These are phyloP conservation scores for Calyptomena viridis DNA, from an alignment of 2,113 vertebrate species.

Conservation along the genomic window DNA sequence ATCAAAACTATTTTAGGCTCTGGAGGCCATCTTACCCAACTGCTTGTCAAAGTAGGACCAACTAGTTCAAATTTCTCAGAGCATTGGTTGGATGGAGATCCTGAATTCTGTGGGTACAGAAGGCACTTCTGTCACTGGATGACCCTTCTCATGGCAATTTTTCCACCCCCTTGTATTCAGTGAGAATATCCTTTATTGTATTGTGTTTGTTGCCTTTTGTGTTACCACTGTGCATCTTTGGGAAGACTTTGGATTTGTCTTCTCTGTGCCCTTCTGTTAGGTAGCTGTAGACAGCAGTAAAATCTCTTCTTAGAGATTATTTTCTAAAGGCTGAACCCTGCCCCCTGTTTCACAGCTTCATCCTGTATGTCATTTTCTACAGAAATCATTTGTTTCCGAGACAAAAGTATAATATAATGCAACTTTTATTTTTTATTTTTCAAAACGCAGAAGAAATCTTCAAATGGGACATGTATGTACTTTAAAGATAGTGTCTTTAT, in stretches of 20 bases:
- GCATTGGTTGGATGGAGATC: neutral
- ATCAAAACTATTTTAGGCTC: neutral
- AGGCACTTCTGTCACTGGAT: neutral
- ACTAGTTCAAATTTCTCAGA: neutral
- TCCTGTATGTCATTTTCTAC: neutral
- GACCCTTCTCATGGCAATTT: neutral
- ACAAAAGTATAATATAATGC: neutral
- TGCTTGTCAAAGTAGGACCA: neutral
- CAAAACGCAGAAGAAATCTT: neutral
- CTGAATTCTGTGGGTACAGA: neutral
- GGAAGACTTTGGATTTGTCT: neutral
- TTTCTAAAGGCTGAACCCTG: neutral
- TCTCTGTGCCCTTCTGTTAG: neutral
- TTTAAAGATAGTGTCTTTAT: neutral
- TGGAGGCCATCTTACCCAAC: neutral
- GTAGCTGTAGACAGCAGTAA: neutral
- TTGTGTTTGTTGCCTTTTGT: neutral
- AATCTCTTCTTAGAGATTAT: neutral
- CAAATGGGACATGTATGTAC: neutral
- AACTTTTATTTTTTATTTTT: neutral
- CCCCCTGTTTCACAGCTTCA: rapidly evolving
- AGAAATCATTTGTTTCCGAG: neutral
- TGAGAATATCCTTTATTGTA: neutral
- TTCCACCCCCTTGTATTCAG: neutral
- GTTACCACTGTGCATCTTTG: neutral